Conservation (phyloP, 2,113 vertebrate genomes). For the Brachypodius melanocephalos region DNA sequence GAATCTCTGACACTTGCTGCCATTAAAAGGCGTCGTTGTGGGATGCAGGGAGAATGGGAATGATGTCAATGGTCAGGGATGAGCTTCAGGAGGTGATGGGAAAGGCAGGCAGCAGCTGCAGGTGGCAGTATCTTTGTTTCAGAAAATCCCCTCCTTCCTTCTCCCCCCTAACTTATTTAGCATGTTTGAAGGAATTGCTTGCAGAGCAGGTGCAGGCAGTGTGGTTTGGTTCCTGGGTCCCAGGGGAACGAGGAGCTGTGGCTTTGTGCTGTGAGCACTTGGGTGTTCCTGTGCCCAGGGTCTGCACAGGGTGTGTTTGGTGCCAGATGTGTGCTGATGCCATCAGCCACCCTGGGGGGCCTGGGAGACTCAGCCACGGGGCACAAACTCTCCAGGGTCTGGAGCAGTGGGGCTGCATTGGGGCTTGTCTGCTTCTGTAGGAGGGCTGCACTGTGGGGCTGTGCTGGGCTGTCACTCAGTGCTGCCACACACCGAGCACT, state of each 20-base stretch:
- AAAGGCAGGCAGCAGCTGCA: not conserved
- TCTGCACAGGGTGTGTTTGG: rapidly evolving
- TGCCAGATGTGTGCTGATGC: not conserved
- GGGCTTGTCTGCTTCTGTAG: not conserved
- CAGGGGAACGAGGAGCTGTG: not conserved
- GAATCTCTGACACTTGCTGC: not conserved
- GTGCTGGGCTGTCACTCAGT: not conserved
- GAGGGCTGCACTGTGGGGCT: not conserved
- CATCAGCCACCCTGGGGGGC: not conserved
- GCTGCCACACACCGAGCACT: not conserved
- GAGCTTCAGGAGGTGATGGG: not conserved
- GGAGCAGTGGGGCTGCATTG: not conserved
- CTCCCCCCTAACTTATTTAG: not conserved
- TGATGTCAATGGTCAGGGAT: not conserved
- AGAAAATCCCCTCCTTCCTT: not conserved
- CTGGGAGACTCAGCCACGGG: rapidly evolving
- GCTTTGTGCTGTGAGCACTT: not conserved
- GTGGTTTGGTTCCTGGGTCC: not conserved
- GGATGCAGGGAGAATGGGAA: not conserved
- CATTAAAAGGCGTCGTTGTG: not conserved
- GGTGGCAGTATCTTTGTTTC: not conserved
- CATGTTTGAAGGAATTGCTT: not conserved
- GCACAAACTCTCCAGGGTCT: not conserved
- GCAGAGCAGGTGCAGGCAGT: not conserved
- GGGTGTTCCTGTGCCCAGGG: not conserved